Evolutionary conservation across 2,113 vertebrate genomes (phyloP).

Genomic region (Carlito syrichta): DNA sequence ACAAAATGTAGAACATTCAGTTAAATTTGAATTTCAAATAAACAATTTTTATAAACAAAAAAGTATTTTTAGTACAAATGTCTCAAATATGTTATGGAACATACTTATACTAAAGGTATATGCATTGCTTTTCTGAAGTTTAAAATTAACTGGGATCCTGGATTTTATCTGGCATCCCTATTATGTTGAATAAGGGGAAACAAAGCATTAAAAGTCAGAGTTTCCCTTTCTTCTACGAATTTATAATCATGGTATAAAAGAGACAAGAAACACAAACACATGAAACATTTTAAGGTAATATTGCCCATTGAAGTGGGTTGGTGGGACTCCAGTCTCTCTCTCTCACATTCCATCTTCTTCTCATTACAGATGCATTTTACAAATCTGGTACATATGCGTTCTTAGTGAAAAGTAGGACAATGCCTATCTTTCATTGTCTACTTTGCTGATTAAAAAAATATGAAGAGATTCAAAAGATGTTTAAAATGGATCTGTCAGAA

Average conservation of each 20-base stretch:
- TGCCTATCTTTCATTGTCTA: conserved; percentile 68
- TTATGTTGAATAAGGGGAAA: background rate
- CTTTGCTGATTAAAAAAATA: conserved; percentile 71
- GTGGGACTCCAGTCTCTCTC: background rate
- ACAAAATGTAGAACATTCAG: background rate
- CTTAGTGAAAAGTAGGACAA: conserved; percentile 58
- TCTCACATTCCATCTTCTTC: conserved; percentile 51
- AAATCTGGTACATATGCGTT: conserved; percentile 64
- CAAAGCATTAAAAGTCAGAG: background rate
- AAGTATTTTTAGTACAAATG: background rate
- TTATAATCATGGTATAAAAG: conserved; percentile 1
- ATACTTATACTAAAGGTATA: background rate
- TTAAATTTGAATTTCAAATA: background rate
- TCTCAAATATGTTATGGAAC: background rate
- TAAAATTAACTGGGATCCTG: background rate
- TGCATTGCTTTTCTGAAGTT: background rate
- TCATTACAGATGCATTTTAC: conserved; percentile 57
- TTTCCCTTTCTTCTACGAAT: background rate
- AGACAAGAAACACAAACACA: conserved; percentile 19
- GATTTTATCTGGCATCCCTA: background rate
- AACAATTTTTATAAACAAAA: too few species aligned
- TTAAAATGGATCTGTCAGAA: conserved; percentile 69
- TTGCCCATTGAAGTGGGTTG: background rate
- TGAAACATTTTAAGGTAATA: conserved; percentile 47
- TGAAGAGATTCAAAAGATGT: conserved; percentile 66